Evolutionary conservation across 2,113 vertebrate genomes (phyloP).

Genomic region (Enhydra lutris): DNA sequence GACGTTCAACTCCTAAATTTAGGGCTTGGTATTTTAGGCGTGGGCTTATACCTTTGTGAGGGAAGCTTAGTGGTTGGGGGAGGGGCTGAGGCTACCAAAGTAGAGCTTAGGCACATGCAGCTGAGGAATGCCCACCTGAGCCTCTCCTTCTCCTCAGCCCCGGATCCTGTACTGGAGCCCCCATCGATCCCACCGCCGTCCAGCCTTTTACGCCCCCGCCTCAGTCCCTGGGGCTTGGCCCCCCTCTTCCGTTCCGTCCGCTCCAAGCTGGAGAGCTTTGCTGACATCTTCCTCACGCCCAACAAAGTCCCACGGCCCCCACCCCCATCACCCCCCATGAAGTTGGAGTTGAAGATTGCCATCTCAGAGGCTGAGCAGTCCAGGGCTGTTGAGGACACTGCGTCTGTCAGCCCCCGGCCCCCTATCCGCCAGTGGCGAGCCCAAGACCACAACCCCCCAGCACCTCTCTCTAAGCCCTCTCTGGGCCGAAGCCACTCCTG

Average conservation of each 20-base stretch:
- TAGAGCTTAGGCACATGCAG: not conserved
- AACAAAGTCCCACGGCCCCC: constrained; percentile 70
- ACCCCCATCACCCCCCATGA: constrained; percentile 64
- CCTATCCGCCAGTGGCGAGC: constrained; percentile 77
- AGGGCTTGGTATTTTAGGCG: not conserved
- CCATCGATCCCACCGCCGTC: constrained; percentile 41
- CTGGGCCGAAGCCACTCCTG: constrained; percentile 88
- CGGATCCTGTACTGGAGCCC: constrained; percentile 58
- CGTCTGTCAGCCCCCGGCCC: constrained; percentile 71
- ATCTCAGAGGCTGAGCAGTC: constrained; percentile 71
- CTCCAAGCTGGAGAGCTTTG: constrained; percentile 92
- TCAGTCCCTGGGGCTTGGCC: constrained; percentile 86
- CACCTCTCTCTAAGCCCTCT: constrained; percentile 46
- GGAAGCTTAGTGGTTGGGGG: not conserved
- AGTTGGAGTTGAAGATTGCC: constrained; percentile 80
- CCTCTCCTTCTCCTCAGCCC: constrained; percentile 61
- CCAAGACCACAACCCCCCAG: constrained; percentile 45
- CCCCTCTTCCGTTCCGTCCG: constrained; percentile 89
- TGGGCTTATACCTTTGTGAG: not conserved
- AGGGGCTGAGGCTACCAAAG: not conserved
- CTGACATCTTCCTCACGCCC: constrained; percentile 91
- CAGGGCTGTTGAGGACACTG: not conserved
- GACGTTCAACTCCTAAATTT: not conserved
- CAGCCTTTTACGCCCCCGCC: constrained; percentile 76
- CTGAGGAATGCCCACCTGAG: constrained; percentile 31